phyloP scores from a whole-genome alignment of 2,888 invertebrate genomes.

The Nineta flava region DNA sequence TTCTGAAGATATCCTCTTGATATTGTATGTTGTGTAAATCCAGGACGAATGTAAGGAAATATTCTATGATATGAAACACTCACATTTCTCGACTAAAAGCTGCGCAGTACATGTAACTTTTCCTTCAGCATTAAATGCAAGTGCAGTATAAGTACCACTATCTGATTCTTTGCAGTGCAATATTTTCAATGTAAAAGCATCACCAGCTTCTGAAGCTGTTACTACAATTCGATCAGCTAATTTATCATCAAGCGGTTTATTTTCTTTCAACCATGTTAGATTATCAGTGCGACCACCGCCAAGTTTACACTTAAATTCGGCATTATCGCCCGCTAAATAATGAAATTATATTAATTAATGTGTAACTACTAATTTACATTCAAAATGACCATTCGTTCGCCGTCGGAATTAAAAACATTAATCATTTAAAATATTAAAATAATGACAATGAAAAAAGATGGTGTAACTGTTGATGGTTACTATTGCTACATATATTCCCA shows the following conservation, averaged over 20 bases:
- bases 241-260: slow-evolving; percentile 60
- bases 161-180: slow-evolving; percentile 61
- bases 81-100: slow-evolving; percentile 72
- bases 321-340: slow-evolving; percentile 64
- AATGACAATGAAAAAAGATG: too few relatives aligned
- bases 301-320: slow-evolving; percentile 52
- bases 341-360: background rate
- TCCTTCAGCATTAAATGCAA: slow-evolving; percentile 67
- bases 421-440: too few relatives aligned
- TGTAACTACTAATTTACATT: too few relatives aligned
- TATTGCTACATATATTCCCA: too few relatives aligned
- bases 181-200: slow-evolving; percentile 53
- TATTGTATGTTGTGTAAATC: too few relatives aligned
- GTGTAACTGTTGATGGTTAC: too few relatives aligned
- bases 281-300: slow-evolving; percentile 44
- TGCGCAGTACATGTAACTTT: slow-evolving; percentile 75
- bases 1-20: too few relatives aligned
- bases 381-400: too few relatives aligned
- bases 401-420: too few relatives aligned
- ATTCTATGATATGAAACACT: slow-evolving; percentile 22
- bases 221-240: slow-evolving; percentile 57
- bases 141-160: slow-evolving; percentile 79
- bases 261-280: slow-evolving; percentile 78
- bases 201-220: slow-evolving; percentile 39
- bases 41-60: too few relatives aligned